Evolutionary conservation across 2,797 vertebrate species (phyloP).

Genomic region (Pseudomugil gertrudae): DNA sequence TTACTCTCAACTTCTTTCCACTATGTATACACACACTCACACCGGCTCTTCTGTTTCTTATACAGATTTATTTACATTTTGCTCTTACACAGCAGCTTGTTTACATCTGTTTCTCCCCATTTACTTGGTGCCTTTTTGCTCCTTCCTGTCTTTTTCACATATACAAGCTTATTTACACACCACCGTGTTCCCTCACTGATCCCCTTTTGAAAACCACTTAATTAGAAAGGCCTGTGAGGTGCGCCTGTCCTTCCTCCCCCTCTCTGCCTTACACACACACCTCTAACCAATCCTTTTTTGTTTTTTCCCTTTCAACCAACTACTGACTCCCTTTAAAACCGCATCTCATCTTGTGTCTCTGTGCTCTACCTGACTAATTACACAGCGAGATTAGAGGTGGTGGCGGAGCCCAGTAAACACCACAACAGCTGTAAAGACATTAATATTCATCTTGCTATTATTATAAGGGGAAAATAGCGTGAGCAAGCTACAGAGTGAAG

Average conservation of each 20-base stretch:
- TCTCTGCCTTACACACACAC: constrained; percentile 13
- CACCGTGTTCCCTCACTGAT: constrained; percentile 57
- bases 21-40: constrained; percentile 9
- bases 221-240: constrained; percentile 69
- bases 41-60: constrained; percentile 34
- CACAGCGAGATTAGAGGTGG: constrained; percentile 59
- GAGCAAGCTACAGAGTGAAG: constrained; percentile 27
- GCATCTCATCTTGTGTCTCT: constrained; percentile 37
- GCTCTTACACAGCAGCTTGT: constrained; percentile 53
- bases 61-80: constrained; percentile 59
- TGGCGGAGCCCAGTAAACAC: constrained; percentile 59
- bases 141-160: not conserved
- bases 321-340: constrained; percentile 18
- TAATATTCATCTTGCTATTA: constrained; percentile 68
- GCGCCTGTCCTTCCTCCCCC: constrained; percentile 12
- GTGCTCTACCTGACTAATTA: constrained; percentile 66
- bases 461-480: constrained; percentile 28
- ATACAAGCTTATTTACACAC: constrained; percentile 61
- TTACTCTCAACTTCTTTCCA: constrained; percentile 29
- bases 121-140: constrained; percentile 7
- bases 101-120: constrained; percentile 53
- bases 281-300: constrained; percentile 14
- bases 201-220: constrained; percentile 68
- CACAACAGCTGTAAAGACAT: constrained; percentile 63
- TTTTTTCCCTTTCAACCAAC: not conserved